Evolutionary conservation across 2,113 vertebrate species (phyloP).

Genomic region (Ctenodactylus gundi): DNA sequence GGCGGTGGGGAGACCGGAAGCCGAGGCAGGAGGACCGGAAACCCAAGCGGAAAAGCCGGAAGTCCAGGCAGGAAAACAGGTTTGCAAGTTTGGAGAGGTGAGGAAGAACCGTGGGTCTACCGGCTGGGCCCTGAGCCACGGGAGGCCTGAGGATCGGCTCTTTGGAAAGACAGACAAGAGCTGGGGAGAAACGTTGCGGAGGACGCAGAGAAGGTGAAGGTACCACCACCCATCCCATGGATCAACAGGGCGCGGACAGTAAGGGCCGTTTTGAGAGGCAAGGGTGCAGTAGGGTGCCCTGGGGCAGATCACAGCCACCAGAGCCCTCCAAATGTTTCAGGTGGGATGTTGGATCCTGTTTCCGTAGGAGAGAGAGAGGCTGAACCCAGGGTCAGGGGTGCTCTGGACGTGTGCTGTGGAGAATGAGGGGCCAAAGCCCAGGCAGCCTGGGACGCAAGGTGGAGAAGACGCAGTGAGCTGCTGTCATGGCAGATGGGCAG

Average conservation of each 20-base stretch:
- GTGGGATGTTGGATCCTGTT: neutral
- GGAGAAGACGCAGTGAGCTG: neutral
- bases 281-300: neutral
- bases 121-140: neutral
- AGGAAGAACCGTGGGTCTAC: neutral
- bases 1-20: neutral
- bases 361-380: neutral
- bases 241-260: neutral
- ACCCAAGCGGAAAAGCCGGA: too few relatives aligned
- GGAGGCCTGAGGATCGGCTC: neutral
- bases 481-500: neutral
- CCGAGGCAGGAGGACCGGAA: neutral
- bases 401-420: neutral
- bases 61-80: neutral
- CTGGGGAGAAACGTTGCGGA: neutral
- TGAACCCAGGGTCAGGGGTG: neutral
- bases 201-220: neutral
- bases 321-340: neutral
- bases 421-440: neutral
- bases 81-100: neutral
- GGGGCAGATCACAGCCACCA: neutral
- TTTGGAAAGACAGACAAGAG: neutral
- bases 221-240: neutral
- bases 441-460: neutral
- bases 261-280: neutral